Conservation (phyloP, 2,888 invertebrate species). For the Cheiracanthium punctorium region DNA sequence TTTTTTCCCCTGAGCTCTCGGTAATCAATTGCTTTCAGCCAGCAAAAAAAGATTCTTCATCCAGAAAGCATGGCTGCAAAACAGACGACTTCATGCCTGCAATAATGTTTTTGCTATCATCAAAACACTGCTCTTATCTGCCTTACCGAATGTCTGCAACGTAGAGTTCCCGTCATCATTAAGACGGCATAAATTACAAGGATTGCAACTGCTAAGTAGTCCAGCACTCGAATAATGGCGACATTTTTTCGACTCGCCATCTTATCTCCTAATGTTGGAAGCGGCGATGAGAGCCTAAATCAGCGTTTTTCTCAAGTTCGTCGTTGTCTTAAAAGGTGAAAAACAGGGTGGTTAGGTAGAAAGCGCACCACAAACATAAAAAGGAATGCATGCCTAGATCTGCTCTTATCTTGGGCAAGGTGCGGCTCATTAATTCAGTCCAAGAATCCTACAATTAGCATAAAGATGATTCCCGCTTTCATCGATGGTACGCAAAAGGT, state of each 20-base stretch:
- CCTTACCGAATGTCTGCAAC: background rate
- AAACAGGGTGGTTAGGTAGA: constrained; percentile 18
- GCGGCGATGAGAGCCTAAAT: constrained; percentile 51
- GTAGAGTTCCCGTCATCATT: constrained; percentile 32
- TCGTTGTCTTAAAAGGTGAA: constrained; percentile 19
- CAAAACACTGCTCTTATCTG: constrained; percentile 19
- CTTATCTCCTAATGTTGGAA: constrained; percentile 27
- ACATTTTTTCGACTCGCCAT: background rate
- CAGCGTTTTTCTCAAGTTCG: constrained; percentile 24
- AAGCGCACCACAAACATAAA: background rate
- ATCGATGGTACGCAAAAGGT: background rate
- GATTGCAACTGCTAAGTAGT: constrained; percentile 16
- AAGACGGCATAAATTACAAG: constrained; percentile 50
- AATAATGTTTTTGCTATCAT: background rate
- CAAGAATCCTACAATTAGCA: constrained; percentile 63
- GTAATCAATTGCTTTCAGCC: background rate
- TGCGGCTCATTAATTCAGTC: constrained; percentile 66
- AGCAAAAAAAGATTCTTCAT: background rate
- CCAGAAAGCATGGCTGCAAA: background rate
- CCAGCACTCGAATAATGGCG: constrained; percentile 1
- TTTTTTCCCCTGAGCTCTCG: no score
- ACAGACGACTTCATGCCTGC: background rate
- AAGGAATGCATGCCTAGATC: constrained; percentile 14
- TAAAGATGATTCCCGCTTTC: constrained; percentile 39
- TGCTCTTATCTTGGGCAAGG: constrained; percentile 29